phyloP scores from a whole-genome alignment of 2,113 vertebrate species.

The Rhabdomys dilectus region DNA sequence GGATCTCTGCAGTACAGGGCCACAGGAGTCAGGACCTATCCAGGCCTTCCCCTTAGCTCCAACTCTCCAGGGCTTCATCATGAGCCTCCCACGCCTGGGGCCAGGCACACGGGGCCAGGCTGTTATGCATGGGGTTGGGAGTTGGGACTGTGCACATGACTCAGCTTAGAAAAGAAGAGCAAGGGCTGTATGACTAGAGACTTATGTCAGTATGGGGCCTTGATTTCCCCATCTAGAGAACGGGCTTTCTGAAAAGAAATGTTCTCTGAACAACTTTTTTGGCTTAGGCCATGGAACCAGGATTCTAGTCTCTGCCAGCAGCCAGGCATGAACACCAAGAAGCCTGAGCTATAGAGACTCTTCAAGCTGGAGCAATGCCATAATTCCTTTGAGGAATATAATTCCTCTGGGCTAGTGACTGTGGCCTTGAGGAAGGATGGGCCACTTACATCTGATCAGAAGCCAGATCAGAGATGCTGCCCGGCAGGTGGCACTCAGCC shows the following conservation, averaged over 20 bases:
- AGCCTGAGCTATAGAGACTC: no score
- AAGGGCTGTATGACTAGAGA: no score
- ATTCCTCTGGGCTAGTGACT: neutral
- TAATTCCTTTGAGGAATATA: neutral
- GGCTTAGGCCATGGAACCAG: neutral
- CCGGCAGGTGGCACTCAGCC: neutral
- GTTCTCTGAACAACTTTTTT: neutral
- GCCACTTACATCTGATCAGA: neutral
- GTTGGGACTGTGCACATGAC: neutral
- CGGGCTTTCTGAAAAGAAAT: neutral
- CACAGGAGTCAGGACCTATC: fast-evolving
- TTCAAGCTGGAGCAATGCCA: neutral
- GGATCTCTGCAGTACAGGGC: slow-evolving; percentile 76
- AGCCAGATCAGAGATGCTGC: neutral
- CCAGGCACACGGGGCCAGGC: neutral
- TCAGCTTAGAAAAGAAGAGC: neutral
- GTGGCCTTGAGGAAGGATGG: neutral
- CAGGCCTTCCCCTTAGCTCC: neutral
- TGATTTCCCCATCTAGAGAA: neutral
- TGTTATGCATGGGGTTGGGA: neutral
- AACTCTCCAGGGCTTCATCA: neutral
- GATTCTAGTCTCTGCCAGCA: neutral
- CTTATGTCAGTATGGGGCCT: neutral
- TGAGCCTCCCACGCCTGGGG: neutral
- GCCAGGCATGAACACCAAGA: neutral